These are phyloP conservation scores for Bombus haemorrhoidalis DNA, from an alignment of 1,140 invertebrate species.

Conservation along the genomic window DNA sequence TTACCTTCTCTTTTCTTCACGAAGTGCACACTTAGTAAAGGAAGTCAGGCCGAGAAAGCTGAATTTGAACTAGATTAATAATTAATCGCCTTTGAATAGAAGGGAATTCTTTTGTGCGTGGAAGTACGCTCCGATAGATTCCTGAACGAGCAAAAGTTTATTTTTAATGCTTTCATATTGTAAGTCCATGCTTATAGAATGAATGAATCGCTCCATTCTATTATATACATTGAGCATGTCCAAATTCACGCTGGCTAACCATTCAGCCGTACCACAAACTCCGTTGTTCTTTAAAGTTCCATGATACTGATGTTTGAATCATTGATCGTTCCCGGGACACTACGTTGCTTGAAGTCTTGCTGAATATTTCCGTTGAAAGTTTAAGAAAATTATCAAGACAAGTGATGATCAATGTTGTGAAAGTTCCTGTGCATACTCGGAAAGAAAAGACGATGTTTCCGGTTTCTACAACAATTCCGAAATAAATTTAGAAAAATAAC, in stretches of 20 bases:
- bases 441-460: too few relatives aligned
- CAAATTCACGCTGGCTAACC: neutral
- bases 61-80: neutral
- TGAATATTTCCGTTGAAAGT: neutral
- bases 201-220: neutral
- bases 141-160: neutral
- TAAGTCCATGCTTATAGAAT: neutral
- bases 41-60: neutral
- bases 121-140: neutral
- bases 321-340: neutral
- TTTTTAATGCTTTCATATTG: neutral
- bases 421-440: too few relatives aligned
- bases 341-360: neutral
- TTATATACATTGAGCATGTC: neutral
- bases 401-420: neutral
- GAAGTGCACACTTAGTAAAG: neutral
- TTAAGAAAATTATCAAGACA: neutral
- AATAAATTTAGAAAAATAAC: too few relatives aligned
- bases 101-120: neutral
- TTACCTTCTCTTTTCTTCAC: neutral
- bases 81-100: neutral
- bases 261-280: neutral
- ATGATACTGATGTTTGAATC: neutral
- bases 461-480: too few relatives aligned
- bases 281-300: neutral